Evolutionary conservation across 2,797 vertebrate genomes (phyloP).

Genomic region (Graptemys geographica): DNA sequence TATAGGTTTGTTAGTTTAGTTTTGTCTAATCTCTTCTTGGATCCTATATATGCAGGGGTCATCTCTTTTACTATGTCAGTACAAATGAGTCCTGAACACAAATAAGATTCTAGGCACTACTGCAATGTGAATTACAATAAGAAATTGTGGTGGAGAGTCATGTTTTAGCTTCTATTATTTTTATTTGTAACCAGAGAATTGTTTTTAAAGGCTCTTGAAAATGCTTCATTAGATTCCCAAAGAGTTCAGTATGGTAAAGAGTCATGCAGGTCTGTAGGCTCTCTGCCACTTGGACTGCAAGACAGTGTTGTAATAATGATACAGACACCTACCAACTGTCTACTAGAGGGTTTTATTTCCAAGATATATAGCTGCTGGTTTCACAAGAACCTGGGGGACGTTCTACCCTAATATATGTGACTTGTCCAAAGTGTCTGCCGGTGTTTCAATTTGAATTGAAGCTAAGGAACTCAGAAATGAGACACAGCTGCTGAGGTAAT

Average conservation of each 20-base stretch:
- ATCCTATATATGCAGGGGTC: background rate
- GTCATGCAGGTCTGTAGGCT: background rate
- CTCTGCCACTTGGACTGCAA: background rate
- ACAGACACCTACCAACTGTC: conserved; percentile 51
- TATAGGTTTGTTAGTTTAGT: background rate
- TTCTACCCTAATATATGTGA: conserved; percentile 46
- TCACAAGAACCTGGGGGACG: background rate
- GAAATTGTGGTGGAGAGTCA: background rate
- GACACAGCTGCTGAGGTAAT: conserved; percentile 45
- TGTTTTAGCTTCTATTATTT: background rate
- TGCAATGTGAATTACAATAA: background rate
- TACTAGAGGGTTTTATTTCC: conserved; percentile 53
- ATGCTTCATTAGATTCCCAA: background rate
- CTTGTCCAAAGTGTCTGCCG: conserved; percentile 66
- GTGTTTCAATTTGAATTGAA: conserved; percentile 73
- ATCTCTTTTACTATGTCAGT: background rate
- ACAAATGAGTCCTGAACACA: background rate
- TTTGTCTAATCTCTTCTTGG: background rate
- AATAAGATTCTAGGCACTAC: background rate
- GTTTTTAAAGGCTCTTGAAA: background rate
- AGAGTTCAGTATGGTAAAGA: background rate
- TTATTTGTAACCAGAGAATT: background rate
- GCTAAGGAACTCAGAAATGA: conserved; percentile 53
- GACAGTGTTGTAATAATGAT: conserved; percentile 44
- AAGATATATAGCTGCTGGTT: conserved; percentile 18